A percentile compares a stretch with the other conserved stretches of the same genome.
Conservation (phyloP, 2,888 invertebrate genomes). For the Bimastos eiseni region DNA sequence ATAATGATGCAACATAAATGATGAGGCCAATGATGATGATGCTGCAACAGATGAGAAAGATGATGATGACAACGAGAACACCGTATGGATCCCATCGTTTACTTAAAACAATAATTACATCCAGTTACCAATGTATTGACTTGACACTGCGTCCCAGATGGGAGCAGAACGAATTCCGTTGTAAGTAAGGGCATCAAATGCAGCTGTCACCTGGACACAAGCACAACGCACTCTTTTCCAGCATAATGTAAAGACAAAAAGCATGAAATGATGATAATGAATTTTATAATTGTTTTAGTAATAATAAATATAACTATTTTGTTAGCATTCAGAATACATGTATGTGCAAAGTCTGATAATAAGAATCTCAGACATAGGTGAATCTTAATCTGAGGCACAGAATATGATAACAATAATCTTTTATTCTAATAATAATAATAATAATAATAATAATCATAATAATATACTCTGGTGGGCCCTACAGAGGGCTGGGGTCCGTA, state of each 20-base stretch:
- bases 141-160: neutral
- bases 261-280: neutral
- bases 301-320: neutral
- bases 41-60: neutral
- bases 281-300: neutral
- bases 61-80: neutral
- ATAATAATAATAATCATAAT: too few relatives aligned
- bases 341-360: neutral
- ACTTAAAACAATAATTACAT: too few relatives aligned
- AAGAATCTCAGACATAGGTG: neutral
- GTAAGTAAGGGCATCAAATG: constrained; percentile 20
- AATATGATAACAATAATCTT: too few relatives aligned
- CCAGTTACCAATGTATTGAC: neutral
- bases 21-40: constrained; percentile 2
- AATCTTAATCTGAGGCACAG: neutral
- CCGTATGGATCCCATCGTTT: neutral
- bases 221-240: neutral
- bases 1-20: neutral
- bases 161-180: constrained; percentile 17
- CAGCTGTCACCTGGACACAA: constrained; percentile 19
- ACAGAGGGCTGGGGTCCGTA: too few relatives aligned
- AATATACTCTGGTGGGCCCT: too few relatives aligned
- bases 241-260: neutral
- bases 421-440: too few relatives aligned
- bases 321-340: neutral